Evolutionary conservation across 2,888 invertebrate genomes (phyloP).

Genomic region (Agapetus fuscipes): DNA sequence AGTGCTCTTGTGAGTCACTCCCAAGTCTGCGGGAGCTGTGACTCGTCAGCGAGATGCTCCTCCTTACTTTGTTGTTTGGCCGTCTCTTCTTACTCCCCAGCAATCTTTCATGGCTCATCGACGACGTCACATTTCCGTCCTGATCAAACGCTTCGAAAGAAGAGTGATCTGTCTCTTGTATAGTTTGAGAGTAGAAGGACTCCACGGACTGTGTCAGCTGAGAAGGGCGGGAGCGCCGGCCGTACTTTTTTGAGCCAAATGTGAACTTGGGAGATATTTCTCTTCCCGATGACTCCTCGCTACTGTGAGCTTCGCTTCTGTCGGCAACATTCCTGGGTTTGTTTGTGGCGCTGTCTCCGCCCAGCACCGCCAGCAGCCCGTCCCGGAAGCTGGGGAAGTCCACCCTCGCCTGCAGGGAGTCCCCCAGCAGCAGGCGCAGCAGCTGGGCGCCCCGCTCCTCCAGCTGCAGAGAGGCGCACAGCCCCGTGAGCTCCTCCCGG

Average conservation of each 20-base stretch:
- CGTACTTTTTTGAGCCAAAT: constrained; percentile 67
- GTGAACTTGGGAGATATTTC: constrained; percentile 66
- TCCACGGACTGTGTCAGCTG: constrained; percentile 17
- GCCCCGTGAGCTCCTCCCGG: constrained; percentile 52
- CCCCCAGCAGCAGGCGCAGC: constrained; percentile 48
- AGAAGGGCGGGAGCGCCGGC: constrained; percentile 58
- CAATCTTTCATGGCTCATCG: constrained; percentile 30
- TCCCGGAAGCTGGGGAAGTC: constrained; percentile 69
- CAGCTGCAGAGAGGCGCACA: constrained; percentile 70
- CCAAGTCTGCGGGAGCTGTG: constrained; percentile 24
- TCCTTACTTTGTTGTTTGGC: constrained; percentile 40
- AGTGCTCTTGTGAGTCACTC: background rate
- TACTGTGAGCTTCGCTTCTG: constrained; percentile 28
- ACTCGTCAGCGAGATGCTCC: constrained; percentile 47
- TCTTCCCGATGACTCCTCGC: constrained; percentile 52
- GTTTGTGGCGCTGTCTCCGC: constrained; percentile 36
- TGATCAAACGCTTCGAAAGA: constrained; percentile 26
- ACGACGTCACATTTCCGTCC: constrained; percentile 27
- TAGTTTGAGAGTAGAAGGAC: constrained; percentile 1
- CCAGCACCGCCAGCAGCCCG: constrained; percentile 61
- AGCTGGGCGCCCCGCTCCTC: constrained; percentile 60
- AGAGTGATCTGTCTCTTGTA: constrained; percentile 10
- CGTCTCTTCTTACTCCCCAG: constrained; percentile 39
- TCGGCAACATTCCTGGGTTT: constrained; percentile 23
- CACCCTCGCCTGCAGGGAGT: constrained; percentile 40